These are phyloP conservation scores for Brachystomella parvula DNA, from an alignment of 1,140 invertebrate species.

Conservation along the genomic window DNA sequence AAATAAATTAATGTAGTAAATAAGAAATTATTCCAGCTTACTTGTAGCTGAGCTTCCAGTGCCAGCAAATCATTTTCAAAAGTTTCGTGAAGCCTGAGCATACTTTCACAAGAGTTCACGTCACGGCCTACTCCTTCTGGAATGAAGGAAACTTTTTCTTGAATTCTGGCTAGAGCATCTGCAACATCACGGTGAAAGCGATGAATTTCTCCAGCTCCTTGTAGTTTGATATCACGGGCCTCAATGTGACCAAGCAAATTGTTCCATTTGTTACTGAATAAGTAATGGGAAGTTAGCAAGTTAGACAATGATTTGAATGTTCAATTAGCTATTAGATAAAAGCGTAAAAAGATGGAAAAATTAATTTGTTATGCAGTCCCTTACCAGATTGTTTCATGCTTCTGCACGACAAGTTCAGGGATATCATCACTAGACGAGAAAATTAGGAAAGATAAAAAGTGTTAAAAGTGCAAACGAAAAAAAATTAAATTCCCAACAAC, in stretches of 20 bases:
- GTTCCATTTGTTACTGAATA: constrained; percentile 71
- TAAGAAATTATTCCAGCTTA: constrained; percentile 27
- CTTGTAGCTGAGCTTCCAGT: constrained; percentile 81
- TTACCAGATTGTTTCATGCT: constrained; percentile 37
- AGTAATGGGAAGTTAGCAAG: neutral
- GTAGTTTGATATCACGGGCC: constrained; percentile 71
- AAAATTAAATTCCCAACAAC: neutral
- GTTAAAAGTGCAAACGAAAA: neutral
- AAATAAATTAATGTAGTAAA: neutral
- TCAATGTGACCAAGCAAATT: constrained; percentile 75
- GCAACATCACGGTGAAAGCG: constrained; percentile 92
- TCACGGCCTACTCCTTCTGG: constrained; percentile 79
- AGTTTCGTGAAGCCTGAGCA: constrained; percentile 80
- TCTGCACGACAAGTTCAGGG: constrained; percentile 29
- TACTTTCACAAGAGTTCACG: constrained; percentile 72
- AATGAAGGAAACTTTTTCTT: constrained; percentile 74
- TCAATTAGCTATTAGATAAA: neutral
- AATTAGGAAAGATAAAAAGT: neutral
- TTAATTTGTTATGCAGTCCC: constrained; percentile 15
- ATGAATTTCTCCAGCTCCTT: constrained; percentile 91
- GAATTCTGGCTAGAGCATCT: constrained; percentile 80
- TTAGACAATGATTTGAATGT: neutral
- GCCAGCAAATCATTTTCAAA: constrained; percentile 93
- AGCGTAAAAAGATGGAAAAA: neutral
- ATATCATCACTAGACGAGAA: constrained; percentile 30